phyloP scores from a whole-genome alignment of 1,140 invertebrate species.

The Dendroctonus ponderosae region DNA sequence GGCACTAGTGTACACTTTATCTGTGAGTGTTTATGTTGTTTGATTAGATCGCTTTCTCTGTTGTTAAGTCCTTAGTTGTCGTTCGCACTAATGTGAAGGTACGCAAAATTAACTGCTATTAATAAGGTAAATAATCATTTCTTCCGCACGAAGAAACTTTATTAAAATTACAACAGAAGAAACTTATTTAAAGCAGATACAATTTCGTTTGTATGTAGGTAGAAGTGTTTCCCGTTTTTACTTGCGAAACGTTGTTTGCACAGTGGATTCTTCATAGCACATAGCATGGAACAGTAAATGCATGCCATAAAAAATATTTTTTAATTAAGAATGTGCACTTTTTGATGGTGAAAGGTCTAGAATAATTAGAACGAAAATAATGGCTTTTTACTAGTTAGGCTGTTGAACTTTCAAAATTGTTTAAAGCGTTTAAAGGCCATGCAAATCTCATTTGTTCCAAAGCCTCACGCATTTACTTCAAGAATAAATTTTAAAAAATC shows the following conservation, averaged over 20 bases:
- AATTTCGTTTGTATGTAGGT: not conserved
- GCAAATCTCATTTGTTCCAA: too few relatives aligned
- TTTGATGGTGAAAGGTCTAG: too few relatives aligned
- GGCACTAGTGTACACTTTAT: slow-evolving; percentile 32
- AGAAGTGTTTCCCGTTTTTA: not conserved
- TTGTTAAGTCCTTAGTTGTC: not conserved
- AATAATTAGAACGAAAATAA: too few relatives aligned
- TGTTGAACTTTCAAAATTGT: too few relatives aligned
- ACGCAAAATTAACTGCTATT: not conserved
- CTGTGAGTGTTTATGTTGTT: slow-evolving; percentile 12
- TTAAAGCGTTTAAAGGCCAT: too few relatives aligned
- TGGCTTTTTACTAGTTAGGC: too few relatives aligned
- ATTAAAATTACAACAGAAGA: not conserved
- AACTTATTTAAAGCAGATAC: not conserved
- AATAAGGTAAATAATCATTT: not conserved
- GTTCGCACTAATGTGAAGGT: not conserved
- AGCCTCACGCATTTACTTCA: not conserved
- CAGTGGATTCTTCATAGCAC: too few relatives aligned
- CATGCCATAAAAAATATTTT: too few relatives aligned
- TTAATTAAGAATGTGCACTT: too few relatives aligned
- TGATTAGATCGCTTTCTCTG: not conserved
- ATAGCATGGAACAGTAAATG: too few relatives aligned
- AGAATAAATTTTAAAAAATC: not conserved
- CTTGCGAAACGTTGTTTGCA: too few relatives aligned
- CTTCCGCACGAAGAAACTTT: not conserved